phyloP scores from a whole-genome alignment of 2,888 invertebrate species.

The Cremastinae sp. region DNA sequence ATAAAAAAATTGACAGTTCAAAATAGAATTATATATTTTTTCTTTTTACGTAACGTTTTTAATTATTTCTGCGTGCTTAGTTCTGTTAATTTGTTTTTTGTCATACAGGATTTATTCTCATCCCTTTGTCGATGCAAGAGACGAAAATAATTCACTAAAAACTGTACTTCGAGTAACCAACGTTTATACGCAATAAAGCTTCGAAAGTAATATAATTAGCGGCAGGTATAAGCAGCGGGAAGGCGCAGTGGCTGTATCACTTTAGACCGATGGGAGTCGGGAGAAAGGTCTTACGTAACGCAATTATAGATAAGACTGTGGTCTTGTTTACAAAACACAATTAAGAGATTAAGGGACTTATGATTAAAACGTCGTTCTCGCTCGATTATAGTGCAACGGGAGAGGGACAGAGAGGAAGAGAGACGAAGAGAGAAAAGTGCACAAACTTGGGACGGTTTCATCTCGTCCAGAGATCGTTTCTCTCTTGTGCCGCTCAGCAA shows the following conservation, averaged over 20 bases:
- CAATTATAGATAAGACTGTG: conserved; percentile 66
- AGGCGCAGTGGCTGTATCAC: neutral
- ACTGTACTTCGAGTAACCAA: no score
- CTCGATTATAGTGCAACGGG: conserved; percentile 11
- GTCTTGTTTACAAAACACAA: conserved; percentile 64
- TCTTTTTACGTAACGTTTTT: no score
- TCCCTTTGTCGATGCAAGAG: no score
- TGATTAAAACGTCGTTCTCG: conserved; percentile 61
- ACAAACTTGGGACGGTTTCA: conserved; percentile 44
- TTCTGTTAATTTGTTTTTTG: no score
- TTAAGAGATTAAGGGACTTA: conserved; percentile 65
- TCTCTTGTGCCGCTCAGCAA: conserved; percentile 1
- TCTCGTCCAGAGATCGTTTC: conserved; percentile 19
- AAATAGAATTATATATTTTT: no score
- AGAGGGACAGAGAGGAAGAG: no score
- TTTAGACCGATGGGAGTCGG: neutral
- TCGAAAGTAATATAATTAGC: neutral
- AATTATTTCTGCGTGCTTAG: no score
- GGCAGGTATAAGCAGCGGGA: neutral
- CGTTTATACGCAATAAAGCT: neutral
- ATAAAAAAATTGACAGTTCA: no score
- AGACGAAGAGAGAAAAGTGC: conserved; percentile 6
- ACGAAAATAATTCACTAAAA: no score
- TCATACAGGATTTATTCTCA: no score
- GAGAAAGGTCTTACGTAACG: conserved; percentile 47